Evolutionary conservation across 1,140 invertebrate species (phyloP).

Genomic region (Cyrtorhinus lividipennis): DNA sequence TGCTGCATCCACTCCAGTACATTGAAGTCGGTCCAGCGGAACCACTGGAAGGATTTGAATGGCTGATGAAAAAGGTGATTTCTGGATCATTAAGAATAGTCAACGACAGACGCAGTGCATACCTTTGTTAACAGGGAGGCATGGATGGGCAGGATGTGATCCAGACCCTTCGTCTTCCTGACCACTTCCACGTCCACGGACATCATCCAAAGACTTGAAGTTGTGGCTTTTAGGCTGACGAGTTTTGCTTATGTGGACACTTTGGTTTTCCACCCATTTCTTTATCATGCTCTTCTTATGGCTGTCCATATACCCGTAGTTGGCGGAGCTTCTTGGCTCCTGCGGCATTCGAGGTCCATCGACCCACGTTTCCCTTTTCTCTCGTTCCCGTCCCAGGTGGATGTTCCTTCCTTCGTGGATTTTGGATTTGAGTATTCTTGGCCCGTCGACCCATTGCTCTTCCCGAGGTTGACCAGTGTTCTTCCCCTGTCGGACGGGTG

Average conservation of each 20-base stretch:
- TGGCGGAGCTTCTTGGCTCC: conserved; percentile 25
- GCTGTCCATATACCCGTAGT: conserved; percentile 77
- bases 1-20: conserved; percentile 16
- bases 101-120: too few relatives aligned
- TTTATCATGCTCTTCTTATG: conserved; percentile 85
- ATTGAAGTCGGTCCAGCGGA: conserved; percentile 23
- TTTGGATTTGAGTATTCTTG: conserved; percentile 66
- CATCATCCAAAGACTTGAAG: conserved; percentile 11
- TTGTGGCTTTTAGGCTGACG: conserved; percentile 18
- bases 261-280: conserved; percentile 86
- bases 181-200: conserved; percentile 24
- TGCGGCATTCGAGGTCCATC: conserved; percentile 61
- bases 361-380: conserved; percentile 81
- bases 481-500: conserved; percentile 21
- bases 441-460: conserved; percentile 93
- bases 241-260: conserved; percentile 44
- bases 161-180: conserved; percentile 25
- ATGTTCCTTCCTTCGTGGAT: conserved; percentile 60
- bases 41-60: conserved; percentile 20
- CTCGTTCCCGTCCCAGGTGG: conserved; percentile 44
- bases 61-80: too few relatives aligned
- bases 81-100: too few relatives aligned
- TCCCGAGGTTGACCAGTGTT: conserved; percentile 33
- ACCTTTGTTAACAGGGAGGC: conserved; percentile 11
- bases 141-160: background rate